A percentile compares a stretch with the other conserved stretches of the same genome.
These are phyloP conservation scores for Luscinia luscinia DNA, from an alignment of 2,797 vertebrate species.

Conservation along the genomic window DNA sequence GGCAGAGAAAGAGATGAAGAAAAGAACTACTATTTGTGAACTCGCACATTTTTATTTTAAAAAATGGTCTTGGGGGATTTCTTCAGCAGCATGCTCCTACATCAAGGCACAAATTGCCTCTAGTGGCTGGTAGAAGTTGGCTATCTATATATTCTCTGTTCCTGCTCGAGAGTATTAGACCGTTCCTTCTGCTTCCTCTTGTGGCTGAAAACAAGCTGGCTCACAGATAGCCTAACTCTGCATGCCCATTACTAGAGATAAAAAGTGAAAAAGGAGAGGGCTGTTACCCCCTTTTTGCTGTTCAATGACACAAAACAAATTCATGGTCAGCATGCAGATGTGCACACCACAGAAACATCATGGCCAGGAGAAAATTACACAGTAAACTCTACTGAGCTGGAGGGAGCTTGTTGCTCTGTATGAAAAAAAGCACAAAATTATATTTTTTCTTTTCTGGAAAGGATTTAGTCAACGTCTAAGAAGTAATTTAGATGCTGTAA, in stretches of 20 bases:
- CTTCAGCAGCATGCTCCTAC: neutral
- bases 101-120: neutral
- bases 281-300: neutral
- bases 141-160: neutral
- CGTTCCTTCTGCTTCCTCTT: neutral
- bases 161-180: neutral
- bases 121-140: neutral
- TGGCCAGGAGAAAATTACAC: neutral
- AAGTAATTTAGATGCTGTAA: neutral
- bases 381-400: neutral
- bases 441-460: neutral
- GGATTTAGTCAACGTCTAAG: neutral
- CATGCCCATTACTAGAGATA: neutral
- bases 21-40: neutral
- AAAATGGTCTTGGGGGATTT: neutral
- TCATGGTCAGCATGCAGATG: neutral
- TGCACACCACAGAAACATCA: neutral
- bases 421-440: neutral
- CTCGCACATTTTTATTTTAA: fast-evolving
- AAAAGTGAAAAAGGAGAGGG: neutral
- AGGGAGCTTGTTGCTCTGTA: neutral
- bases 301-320: neutral
- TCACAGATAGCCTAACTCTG: neutral
- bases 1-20: neutral
- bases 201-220: neutral